Base-by-base conservation (phyloP, 2,113 vertebrate genomes). In the Psettodes erumei region DNA sequence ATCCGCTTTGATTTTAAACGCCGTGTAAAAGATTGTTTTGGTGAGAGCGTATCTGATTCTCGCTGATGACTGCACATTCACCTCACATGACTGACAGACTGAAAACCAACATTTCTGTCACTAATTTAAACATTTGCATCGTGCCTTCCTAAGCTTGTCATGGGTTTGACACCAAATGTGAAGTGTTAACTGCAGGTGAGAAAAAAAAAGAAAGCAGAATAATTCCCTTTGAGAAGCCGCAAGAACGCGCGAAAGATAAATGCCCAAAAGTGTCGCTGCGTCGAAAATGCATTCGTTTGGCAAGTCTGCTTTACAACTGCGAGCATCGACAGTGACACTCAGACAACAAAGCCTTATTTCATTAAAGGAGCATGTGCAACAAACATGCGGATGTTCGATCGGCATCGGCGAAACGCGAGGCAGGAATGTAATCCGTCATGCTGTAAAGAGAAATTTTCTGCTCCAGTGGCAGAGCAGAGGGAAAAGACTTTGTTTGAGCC, bases 401-500 rank as follows among this genome's bases (percentile, higher is more conserved):
- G 69, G 74, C 47, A 38, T 59, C 43, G 38, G 67, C 66, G 7
- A 79, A 77, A 79, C 75, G 62, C 8, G 50, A 43, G 60, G 47
- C 18, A 3, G 23, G 23, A 43, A 27, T 81, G 30, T 81, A 70
- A 69, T 70, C 51, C 60, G 55, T 54, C 72, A 38, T 7, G 58
- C 43, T 67, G 28, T 43, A 45, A 64, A 60, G 53, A 70, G 37
- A 75, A 8, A 81, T 76, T 25, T 84, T 84, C 73, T 82, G 81
- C 81, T 70, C 65, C 71, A 58, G 0, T 40, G 70, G 13, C 37
- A 67, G 48, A 48, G 67, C 38, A 18, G 30, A 28, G 21, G 47
- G 23, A 68, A 35, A 30, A 10, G 19, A 85, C 80, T 81, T 71
- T 38, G 53, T 80, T 58, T 64, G 42, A 72, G 71, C 30, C 37